Evolutionary conservation across 64 coral and sea anemone species (phyloP), one percentile per base, ranked within the genome.

Genomic region (Trachythela sp.): DNA sequence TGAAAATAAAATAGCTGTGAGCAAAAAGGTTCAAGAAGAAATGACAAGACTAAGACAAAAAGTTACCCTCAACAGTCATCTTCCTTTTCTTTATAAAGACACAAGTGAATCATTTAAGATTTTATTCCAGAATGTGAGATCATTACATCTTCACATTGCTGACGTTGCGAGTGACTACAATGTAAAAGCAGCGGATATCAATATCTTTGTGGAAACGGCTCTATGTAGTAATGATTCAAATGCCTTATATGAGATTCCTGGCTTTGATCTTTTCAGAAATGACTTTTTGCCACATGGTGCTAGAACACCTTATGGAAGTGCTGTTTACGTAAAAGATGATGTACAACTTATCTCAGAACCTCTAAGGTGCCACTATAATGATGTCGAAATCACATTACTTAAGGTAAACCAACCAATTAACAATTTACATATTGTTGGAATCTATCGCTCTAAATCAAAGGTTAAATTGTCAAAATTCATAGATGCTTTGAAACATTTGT

Each of bases 101-200:
- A 11, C 4, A 6, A 45, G 42, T 45, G 67, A n/a, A 7, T 8
- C 67, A 71, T 27, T 71, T 6, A n/a, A 71, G 18, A 6, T 40
- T 87, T 86, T 45, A 45, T 45, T 45, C 42, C 42, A 45, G 11
- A 45, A 45, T 45, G 42, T 45, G 42, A 45, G 42, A 45, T 45
- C 42, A 45, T 45, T 45, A 45, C 42, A 45, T 45, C 42, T 45
- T 45, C 42, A 45, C 11, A 33, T 92, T 77, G 85, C 75, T 52
- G 84, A 87, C 48, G 34, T 92, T 40, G 48, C 38, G 75, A 49
- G 48, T 92, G 90, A 92, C 49, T 87, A 87, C 36, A 87, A 92
- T 92, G 90, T 92, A 22, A 84, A 92, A 87, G 85, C 90, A 13
- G 60, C 84, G 35, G 84, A 92, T 92, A 32, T 87, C 50, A 92